phyloP scores from a whole-genome alignment of 2,113 vertebrate species.

The Antidorcas marsupialis region DNA sequence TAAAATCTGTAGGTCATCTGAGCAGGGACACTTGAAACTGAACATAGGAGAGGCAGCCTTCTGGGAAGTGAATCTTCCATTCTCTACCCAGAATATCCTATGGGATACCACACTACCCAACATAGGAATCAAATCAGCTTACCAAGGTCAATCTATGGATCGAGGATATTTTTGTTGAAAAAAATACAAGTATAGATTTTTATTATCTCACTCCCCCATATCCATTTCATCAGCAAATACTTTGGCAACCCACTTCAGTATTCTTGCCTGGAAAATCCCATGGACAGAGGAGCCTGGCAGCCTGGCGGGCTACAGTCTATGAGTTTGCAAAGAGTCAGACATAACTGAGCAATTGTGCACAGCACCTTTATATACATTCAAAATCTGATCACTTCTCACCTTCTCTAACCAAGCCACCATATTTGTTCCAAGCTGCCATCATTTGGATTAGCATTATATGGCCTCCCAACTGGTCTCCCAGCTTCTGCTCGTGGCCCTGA shows the following conservation, averaged over 20 bases:
- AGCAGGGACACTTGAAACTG: background rate
- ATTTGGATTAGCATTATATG: background rate
- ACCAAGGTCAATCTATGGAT: background rate
- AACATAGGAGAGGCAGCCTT: background rate
- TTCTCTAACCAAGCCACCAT: background rate
- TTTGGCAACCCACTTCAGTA: background rate
- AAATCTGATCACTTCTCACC: background rate
- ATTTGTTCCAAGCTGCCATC: background rate
- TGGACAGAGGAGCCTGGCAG: background rate
- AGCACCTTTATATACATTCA: background rate
- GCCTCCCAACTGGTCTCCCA: background rate
- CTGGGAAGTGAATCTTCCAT: background rate
- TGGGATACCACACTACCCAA: accelerated
- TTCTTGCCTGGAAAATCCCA: background rate
- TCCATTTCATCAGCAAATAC: background rate
- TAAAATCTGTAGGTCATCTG: background rate
- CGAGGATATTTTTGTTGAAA: background rate
- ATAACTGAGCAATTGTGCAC: background rate
- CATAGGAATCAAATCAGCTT: background rate
- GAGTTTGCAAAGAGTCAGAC: background rate
- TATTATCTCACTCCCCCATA: background rate
- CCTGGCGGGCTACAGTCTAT: background rate
- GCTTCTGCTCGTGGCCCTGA: background rate
- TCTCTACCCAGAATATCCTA: background rate
- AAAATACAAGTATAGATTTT: background rate